Evolutionary conservation across 2,888 invertebrate genomes (phyloP), one percentile per base, ranked within the genome.

Genomic region (Ichneumoninae sp.): DNA sequence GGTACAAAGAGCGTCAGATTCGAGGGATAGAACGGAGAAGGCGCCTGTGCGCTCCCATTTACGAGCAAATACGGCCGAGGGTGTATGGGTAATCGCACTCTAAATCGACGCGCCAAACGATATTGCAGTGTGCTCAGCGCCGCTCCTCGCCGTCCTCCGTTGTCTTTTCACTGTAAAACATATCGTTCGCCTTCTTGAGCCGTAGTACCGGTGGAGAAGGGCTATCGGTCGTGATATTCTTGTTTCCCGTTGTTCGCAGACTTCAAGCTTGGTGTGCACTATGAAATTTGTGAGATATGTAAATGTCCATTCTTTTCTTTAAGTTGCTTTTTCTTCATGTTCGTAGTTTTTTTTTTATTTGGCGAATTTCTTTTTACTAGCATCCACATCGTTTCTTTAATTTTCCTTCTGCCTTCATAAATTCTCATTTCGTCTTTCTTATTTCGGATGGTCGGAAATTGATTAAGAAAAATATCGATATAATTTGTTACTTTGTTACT

Each of bases 21-120:
- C 76, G 71, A 19, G 79, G 62, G 83, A 75, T 65, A 52, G 69
- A 30, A 40, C 52, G 44, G 19, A 44, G 22, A 40, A 71, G 57
- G 57, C 69, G 65, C 47, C 40, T n/a, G 19, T 30, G 47, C 54
- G 54, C 22, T 54, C 57, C 76, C 71, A 71, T 83, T 80, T 80
- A 83, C 83, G 83, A 80, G 54, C 72, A 60, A 72, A 77, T 76
- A 80, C 80, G 26, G 13, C 80, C 62, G 62, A 33, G 26, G 50
- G 68, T 54, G 44, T 16, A 44, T 50, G 26, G 60, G 50, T 68
- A 80, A 77, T 77, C 77, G 76, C 60, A 65, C 57, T 70, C 75
- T 62, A 62, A 68, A 83, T 80, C 60, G 80, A 80, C 65, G 52
- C 65, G 44, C 36, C 76, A 22, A 36, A 80, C 72, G 83, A 72